Evolutionary conservation across 2,888 invertebrate genomes (phyloP).

Genomic region (Atethmia centrago): DNA sequence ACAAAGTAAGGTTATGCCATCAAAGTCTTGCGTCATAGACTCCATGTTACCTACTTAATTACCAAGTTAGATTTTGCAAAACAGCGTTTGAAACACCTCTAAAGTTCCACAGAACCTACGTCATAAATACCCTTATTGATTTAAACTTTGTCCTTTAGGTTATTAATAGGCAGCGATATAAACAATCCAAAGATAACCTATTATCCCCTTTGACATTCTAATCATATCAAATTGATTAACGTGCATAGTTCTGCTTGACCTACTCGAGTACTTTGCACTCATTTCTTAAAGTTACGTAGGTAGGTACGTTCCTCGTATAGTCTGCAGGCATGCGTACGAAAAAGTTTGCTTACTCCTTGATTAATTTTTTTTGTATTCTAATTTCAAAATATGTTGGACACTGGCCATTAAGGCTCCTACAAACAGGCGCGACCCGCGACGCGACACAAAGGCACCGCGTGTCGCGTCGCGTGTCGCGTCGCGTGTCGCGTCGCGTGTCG

Average conservation of each 20-base stretch:
- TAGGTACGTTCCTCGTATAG: neutral
- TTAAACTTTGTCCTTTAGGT: conserved; percentile 42
- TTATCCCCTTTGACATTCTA: conserved; percentile 24
- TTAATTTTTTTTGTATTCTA: neutral
- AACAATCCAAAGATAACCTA: conserved; percentile 45
- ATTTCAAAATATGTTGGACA: neutral
- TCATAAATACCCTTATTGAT: conserved; percentile 44
- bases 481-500: too few relatives aligned
- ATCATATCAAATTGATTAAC: conserved; percentile 52
- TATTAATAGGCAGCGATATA: conserved; percentile 43
- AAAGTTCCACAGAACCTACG: conserved; percentile 34
- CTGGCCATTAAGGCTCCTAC: too few relatives aligned
- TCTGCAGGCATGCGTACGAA: neutral
- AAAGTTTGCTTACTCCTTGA: neutral
- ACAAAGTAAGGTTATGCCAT: conserved; percentile 1
- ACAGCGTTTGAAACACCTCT: conserved; percentile 19
- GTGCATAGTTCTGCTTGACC: conserved; percentile 22
- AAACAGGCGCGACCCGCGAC: too few relatives aligned
- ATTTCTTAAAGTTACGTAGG: neutral
- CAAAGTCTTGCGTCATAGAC: conserved; percentile 30
- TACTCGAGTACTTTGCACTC: conserved; percentile 14
- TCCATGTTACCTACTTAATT: conserved; percentile 2
- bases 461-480: too few relatives aligned
- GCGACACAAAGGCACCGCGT: too few relatives aligned
- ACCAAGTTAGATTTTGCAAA: conserved; percentile 28